Conservation (phyloP, 2,797 vertebrate species). For the Lophius americanus region DNA sequence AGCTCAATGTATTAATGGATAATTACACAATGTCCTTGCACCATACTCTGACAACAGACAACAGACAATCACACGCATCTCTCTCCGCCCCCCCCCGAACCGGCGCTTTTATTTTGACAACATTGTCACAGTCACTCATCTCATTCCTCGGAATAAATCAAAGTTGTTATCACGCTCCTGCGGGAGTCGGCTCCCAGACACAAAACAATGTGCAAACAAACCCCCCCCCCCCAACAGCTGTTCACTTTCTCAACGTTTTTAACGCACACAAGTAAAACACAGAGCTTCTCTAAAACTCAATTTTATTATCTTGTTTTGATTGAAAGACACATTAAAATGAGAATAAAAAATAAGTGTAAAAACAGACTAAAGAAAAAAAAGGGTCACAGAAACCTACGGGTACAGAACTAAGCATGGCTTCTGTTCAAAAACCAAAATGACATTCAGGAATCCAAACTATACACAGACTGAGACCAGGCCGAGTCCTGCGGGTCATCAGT, state of each 20-base stretch:
- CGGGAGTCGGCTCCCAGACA: slow-evolving; percentile 49
- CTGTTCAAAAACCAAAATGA: slow-evolving; percentile 57
- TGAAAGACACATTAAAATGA: slow-evolving; percentile 64
- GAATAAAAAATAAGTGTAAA: slow-evolving; percentile 51
- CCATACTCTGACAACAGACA: slow-evolving; percentile 47
- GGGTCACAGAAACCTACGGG: slow-evolving; percentile 62
- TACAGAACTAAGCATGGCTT: slow-evolving; percentile 70
- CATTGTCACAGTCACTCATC: slow-evolving; percentile 62
- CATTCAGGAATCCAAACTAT: slow-evolving; percentile 51
- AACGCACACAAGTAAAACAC: slow-evolving; percentile 44
- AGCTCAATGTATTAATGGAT: slow-evolving; percentile 40
- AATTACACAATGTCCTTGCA: slow-evolving; percentile 20
- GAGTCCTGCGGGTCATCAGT: slow-evolving; percentile 44
- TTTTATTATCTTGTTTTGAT: slow-evolving; percentile 74
- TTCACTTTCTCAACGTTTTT: slow-evolving; percentile 38
- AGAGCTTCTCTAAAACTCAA: slow-evolving; percentile 59
- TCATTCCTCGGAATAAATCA: slow-evolving; percentile 59
- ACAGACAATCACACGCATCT: slow-evolving; percentile 41
- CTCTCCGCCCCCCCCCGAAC: slow-evolving; percentile 7
- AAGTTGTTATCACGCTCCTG: slow-evolving; percentile 47
- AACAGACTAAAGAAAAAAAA: slow-evolving; percentile 57
- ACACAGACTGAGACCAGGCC: slow-evolving; percentile 35
- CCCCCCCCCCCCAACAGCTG: slow-evolving; percentile 7
- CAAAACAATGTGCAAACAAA: slow-evolving; percentile 22
- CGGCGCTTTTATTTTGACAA: slow-evolving; percentile 69